These are phyloP conservation scores for Drosophila tsacasi DNA, from an alignment of 1,140 invertebrate genomes.

Conservation along the genomic window DNA sequence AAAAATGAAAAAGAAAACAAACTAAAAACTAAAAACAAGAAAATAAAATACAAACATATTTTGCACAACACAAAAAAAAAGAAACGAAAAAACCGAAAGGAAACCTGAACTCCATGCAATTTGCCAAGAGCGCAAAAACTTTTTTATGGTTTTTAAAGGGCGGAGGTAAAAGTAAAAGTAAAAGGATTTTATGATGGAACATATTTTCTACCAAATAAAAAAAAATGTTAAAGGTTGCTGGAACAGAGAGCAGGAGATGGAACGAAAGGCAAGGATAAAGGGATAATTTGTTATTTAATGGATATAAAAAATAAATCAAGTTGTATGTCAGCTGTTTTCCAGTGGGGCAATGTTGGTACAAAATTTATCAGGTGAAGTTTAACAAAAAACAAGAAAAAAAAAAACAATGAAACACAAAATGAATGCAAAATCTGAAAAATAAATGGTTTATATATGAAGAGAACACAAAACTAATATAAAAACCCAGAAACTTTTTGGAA, in stretches of 20 bases:
- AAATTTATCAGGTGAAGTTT: slow-evolving; percentile 77
- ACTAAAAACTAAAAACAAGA: slow-evolving; percentile 35
- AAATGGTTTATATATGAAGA: slow-evolving; percentile 48
- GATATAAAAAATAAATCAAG: slow-evolving; percentile 27
- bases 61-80: slow-evolving; percentile 32
- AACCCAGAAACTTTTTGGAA: slow-evolving; percentile 57
- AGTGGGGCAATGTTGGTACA: slow-evolving; percentile 74
- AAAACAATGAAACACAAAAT: slow-evolving; percentile 5
- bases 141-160: slow-evolving; percentile 51
- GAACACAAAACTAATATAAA: slow-evolving; percentile 17
- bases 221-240: slow-evolving; percentile 42
- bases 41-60: slow-evolving; percentile 39
- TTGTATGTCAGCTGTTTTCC: slow-evolving; percentile 43
- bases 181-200: slow-evolving; percentile 25
- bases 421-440: slow-evolving; percentile 33
- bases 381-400: slow-evolving; percentile 15
- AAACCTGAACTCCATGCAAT: slow-evolving; percentile 24
- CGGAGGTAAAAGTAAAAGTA: slow-evolving; percentile 2
- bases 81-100: background rate
- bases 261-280: slow-evolving; percentile 9
- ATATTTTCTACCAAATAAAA: slow-evolving; percentile 50
- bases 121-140: slow-evolving; percentile 33
- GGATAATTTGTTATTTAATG: slow-evolving; percentile 30
- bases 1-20: slow-evolving; percentile 27
- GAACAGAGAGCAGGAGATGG: slow-evolving; percentile 18